phyloP scores from a whole-genome alignment of 2,113 vertebrate species.

The Ahaetulla prasina region DNA sequence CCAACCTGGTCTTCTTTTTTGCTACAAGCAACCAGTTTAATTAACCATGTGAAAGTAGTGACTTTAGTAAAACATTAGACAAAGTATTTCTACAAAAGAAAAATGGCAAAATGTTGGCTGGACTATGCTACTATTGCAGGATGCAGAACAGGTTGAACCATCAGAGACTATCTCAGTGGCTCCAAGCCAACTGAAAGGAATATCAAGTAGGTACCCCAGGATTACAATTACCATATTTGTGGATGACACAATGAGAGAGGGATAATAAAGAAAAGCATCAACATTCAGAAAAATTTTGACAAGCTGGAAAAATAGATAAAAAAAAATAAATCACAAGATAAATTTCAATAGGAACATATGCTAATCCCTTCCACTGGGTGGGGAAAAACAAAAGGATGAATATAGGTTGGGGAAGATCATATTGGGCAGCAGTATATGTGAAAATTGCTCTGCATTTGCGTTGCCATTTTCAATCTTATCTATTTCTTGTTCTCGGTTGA shows the following conservation, averaged over 20 bases:
- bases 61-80: neutral
- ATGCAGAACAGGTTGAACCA: neutral
- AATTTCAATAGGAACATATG: neutral
- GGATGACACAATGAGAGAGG: neutral
- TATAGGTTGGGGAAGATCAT: neutral
- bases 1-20: neutral
- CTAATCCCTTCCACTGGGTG: neutral
- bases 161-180: neutral
- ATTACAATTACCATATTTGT: neutral
- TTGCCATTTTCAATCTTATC: neutral
- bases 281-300: neutral
- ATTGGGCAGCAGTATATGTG: neutral
- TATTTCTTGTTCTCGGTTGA: neutral
- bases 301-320: neutral
- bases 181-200: neutral
- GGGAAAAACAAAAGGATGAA: neutral
- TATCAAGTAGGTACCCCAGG: neutral
- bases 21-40: neutral
- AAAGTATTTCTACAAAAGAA: neutral
- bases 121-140: neutral
- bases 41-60: neutral
- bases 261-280: neutral
- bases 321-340: neutral
- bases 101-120: neutral
- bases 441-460: neutral